Base-by-base conservation (phyloP, 2,888 invertebrate species). In the Drosophila cognata region DNA sequence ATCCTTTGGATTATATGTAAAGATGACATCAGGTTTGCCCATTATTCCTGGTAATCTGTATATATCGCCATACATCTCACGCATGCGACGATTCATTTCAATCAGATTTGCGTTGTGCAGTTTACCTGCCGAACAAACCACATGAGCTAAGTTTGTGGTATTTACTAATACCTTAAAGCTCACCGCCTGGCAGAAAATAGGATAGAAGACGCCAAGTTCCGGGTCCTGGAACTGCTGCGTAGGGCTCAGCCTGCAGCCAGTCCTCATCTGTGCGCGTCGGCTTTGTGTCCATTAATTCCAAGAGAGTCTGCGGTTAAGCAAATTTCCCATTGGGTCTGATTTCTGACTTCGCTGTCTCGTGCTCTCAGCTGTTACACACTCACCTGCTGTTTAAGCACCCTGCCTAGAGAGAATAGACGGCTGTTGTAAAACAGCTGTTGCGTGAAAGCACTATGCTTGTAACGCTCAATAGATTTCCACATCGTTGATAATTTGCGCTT, bases 1-100 rank as follows among this genome's bases (percentile, higher is more conserved):
- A 81, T 94, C 94, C 16, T 93, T 93, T 0, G 95, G 94, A 82
- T 94, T 93, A 76, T 94, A 94, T n/a, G 94, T 88, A 18, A 94
- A 90, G 0, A 94, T 91, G 2, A 94, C 79, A 75, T 92, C 88
- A 0, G 73, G 61, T 56, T 89, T 89, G 11, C 92, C 92, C 71
- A 91, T 79, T 38, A 94, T 68, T 4, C 93, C 94, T n/a, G 92
- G 92, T 8, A 94, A 59, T 16, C 91, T 90, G n/a, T 93, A 92
- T 7, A 94, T 91, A 58, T 93, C 86, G 2, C 94, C 94, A 77
- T 93, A 92, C 59, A 82, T 79, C 11, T 89, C 64, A 7, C 90
- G 79, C 73, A 91, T 65, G 7, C 82, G 70, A 18, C 71, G 67
- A 65, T 89, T 82, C 66, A 92, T 83, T 38, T 92, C 83, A 4